Percentiles rank a stretch among this genome's conserved stretches.
These are phyloP conservation scores for Scartelaos histophorus DNA, from an alignment of 2,113 vertebrate genomes.

Conservation along the genomic window DNA sequence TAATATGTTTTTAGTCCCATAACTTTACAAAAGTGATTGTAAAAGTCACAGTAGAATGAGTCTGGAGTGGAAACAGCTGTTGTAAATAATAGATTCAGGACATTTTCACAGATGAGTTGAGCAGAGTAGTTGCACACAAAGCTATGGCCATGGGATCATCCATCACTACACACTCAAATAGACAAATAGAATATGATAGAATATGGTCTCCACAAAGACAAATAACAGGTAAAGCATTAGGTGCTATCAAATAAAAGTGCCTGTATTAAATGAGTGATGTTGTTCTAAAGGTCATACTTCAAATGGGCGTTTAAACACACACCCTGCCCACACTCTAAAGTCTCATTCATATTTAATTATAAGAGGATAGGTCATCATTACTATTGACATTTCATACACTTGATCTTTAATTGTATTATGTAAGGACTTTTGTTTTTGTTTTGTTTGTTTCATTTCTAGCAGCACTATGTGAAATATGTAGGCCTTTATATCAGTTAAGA, in stretches of 20 bases:
- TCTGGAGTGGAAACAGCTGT: background rate
- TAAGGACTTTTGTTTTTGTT: background rate
- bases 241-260: constrained; percentile 11
- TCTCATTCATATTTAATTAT: background rate
- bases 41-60: background rate
- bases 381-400: constrained; percentile 6
- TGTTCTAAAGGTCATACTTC: background rate
- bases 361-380: background rate
- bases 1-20: too few species aligned
- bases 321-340: background rate
- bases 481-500: background rate
- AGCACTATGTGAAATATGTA: background rate
- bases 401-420: constrained; percentile 12
- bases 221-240: background rate
- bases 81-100: constrained; percentile 6
- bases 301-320: background rate
- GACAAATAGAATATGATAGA: background rate
- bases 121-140: background rate
- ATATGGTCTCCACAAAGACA: background rate
- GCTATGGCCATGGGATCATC: background rate
- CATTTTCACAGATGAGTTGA: constrained; percentile 13
- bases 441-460: background rate
- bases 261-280: background rate
- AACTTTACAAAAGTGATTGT: background rate
- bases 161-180: background rate